phyloP scores from a whole-genome alignment of 2,888 invertebrate species.

The Xestoiulus laeticollis region DNA sequence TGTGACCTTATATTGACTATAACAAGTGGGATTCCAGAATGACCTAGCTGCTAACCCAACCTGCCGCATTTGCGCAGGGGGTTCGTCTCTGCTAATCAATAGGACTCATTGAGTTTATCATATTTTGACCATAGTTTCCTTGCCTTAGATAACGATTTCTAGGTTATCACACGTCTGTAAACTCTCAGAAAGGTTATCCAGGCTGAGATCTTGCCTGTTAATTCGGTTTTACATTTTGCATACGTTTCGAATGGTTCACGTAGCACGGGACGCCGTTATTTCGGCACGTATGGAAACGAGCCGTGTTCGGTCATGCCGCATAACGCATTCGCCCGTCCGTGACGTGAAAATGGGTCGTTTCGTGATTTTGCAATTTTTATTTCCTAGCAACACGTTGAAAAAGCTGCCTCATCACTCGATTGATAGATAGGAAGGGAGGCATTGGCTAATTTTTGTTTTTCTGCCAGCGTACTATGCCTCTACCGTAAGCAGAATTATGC shows the following conservation, averaged over 20 bases:
- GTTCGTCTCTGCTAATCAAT: too few species aligned
- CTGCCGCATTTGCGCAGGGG: too few species aligned
- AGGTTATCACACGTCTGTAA: too few species aligned
- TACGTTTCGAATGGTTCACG: neutral
- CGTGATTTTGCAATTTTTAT: neutral
- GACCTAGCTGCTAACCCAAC: neutral
- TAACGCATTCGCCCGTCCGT: neutral
- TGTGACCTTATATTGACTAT: neutral
- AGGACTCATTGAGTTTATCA: too few species aligned
- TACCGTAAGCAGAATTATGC: neutral
- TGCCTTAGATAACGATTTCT: too few species aligned
- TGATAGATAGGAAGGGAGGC: neutral
- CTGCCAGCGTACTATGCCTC: neutral
- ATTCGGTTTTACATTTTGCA: neutral
- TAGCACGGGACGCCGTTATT: neutral
- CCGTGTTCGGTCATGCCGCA: neutral
- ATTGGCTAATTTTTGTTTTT: neutral
- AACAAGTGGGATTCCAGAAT: neutral
- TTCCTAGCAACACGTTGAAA: conserved; percentile 11
- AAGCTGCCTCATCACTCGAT: neutral
- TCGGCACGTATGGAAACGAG: too few species aligned
- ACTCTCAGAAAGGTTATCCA: too few species aligned
- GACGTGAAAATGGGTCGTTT: conserved; percentile 2
- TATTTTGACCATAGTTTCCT: too few species aligned
- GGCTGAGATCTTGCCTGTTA: too few species aligned